Evolutionary conservation across 2,797 vertebrate genomes (phyloP).

Genomic region (Schizopygopsis malacanthus): DNA sequence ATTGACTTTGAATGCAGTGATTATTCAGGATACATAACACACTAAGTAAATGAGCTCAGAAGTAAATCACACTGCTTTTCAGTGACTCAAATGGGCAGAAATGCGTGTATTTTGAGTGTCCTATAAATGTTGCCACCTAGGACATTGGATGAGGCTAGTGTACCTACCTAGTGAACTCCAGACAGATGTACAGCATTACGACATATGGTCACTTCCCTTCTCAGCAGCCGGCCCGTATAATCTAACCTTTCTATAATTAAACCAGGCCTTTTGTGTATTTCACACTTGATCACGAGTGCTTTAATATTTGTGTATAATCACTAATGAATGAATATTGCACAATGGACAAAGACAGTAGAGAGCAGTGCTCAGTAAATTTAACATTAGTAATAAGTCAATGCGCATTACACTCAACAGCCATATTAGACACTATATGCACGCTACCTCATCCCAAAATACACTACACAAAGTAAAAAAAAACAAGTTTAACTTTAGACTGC

Average conservation of each 20-base stretch:
- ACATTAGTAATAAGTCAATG: neutral
- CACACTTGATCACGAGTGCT: neutral
- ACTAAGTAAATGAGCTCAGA: neutral
- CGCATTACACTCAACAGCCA: neutral
- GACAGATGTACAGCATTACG: neutral
- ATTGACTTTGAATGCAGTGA: neutral
- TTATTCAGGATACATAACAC: neutral
- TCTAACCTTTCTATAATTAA: neutral
- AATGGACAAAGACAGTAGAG: neutral
- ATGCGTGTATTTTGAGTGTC: neutral
- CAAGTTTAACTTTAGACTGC: neutral
- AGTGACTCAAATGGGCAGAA: neutral
- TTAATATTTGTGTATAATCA: neutral
- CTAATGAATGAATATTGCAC: neutral
- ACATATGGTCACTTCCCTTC: neutral
- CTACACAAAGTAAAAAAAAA: neutral
- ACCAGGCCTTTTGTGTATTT: neutral
- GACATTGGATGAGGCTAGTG: constrained; percentile 41
- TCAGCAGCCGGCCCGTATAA: too few relatives aligned
- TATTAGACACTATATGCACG: neutral
- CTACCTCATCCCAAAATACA: neutral
- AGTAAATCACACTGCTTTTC: neutral
- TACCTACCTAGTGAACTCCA: constrained; percentile 16
- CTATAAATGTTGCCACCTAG: constrained; percentile 70
- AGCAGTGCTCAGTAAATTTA: neutral